A percentile compares a stretch with the other conserved stretches of the same genome.
Evolutionary conservation across 2,113 vertebrate species (phyloP).

Genomic region (Ovis canadensis): DNA sequence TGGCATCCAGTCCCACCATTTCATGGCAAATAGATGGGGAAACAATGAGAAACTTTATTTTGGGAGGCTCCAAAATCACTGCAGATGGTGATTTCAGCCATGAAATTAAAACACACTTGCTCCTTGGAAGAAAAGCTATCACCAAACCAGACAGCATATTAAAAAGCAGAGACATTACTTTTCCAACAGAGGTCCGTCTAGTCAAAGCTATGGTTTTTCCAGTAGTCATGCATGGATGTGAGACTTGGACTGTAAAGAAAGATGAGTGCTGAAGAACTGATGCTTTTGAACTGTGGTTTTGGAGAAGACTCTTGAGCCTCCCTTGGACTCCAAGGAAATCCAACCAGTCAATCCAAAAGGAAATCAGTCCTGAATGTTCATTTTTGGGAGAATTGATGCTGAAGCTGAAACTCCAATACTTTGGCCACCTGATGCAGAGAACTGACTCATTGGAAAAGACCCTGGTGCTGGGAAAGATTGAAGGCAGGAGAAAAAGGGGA

Average conservation of each 20-base stretch:
- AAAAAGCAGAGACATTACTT: background rate
- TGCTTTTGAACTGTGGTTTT: background rate
- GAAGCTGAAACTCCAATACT: background rate
- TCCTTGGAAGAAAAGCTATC: background rate
- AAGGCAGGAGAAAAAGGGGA: background rate
- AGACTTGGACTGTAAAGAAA: background rate
- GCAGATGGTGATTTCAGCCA: background rate
- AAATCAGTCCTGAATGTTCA: background rate
- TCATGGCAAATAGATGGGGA: background rate
- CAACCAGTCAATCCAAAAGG: background rate
- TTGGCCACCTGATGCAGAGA: background rate
- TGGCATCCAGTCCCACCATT: background rate
- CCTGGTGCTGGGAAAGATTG: accelerated
- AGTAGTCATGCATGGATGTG: background rate
- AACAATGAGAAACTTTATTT: background rate
- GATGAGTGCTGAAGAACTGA: background rate
- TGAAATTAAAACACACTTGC: background rate
- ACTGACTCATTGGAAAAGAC: background rate
- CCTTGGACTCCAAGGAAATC: background rate
- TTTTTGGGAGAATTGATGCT: background rate
- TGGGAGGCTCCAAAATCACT: background rate
- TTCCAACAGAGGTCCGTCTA: background rate
- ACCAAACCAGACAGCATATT: background rate
- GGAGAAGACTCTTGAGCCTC: background rate
- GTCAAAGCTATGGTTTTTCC: background rate